These are phyloP conservation scores for Maconellicoccus hirsutus DNA, from an alignment of 1,140 invertebrate genomes.

Conservation along the genomic window DNA sequence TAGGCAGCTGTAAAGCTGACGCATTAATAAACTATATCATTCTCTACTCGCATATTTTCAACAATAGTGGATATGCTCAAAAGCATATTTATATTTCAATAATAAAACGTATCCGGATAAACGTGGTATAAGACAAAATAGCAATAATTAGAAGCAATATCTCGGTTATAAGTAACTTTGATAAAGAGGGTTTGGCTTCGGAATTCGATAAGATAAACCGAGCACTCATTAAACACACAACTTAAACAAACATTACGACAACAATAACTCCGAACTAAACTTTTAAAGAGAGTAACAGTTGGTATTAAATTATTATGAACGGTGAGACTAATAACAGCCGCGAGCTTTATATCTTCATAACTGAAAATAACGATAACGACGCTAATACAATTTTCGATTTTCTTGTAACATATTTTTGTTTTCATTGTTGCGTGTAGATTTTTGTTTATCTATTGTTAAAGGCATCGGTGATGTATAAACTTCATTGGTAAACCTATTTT, in stretches of 20 bases:
- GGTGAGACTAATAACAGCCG: slow-evolving; percentile 7
- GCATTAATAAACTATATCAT: no score
- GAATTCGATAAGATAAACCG: neutral
- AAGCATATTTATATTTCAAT: no score
- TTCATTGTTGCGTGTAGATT: neutral
- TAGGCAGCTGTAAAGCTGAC: no score
- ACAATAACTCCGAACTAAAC: neutral
- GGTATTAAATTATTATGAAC: slow-evolving; percentile 6
- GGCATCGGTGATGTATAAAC: no score
- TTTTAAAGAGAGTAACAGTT: slow-evolving; percentile 9
- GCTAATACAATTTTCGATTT: neutral
- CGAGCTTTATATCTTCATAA: neutral
- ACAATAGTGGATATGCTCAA: no score
- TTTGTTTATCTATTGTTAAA: neutral
- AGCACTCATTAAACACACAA: slow-evolving; percentile 8
- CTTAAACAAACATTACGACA: slow-evolving; percentile 2
- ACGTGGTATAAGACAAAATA: no score
- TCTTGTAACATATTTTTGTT: neutral
- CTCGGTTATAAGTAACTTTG: neutral
- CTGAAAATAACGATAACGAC: neutral
- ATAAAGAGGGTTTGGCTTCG: neutral
- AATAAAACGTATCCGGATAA: no score
- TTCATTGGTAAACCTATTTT: no score
- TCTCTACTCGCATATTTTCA: no score
- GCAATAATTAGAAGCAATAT: no score